A percentile compares a stretch with the other conserved stretches of the same genome.
These are phyloP conservation scores for Uropsilus gracilis DNA, from an alignment of 2,113 vertebrate species.

Conservation along the genomic window DNA sequence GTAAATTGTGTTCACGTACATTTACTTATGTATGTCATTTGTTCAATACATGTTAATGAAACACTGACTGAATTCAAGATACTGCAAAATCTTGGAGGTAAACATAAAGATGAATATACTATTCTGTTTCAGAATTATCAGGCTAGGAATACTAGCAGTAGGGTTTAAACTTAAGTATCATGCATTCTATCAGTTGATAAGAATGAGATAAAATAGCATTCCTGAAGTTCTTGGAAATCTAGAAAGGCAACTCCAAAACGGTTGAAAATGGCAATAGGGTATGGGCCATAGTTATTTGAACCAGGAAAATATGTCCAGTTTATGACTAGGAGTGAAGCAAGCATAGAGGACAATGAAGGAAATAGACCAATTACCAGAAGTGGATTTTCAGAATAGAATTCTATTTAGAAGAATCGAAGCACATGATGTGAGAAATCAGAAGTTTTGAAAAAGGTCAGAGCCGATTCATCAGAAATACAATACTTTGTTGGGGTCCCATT, in stretches of 20 bases:
- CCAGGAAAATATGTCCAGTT: not conserved
- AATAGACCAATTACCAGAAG: slow-evolving; percentile 10
- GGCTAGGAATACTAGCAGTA: not conserved
- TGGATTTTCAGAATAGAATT: slow-evolving; percentile 34
- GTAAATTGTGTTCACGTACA: not conserved
- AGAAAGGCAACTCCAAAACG: not conserved
- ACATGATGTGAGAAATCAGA: not conserved
- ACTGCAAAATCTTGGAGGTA: not conserved
- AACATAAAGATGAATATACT: not conserved
- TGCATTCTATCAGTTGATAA: not conserved
- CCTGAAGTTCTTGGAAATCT: not conserved
- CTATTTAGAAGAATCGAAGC: slow-evolving; percentile 3
- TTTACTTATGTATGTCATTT: slow-evolving; percentile 30
- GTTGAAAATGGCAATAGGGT: not conserved
- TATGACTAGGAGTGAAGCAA: slow-evolving; percentile 6
- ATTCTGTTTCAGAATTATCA: not conserved
- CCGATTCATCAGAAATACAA: not conserved
- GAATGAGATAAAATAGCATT: not conserved
- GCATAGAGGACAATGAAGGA: slow-evolving; percentile 36
- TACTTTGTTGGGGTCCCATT: not conserved
- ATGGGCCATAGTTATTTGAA: slow-evolving; percentile 15
- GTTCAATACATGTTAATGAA: not conserved
- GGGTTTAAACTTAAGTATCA: not conserved
- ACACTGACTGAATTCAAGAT: not conserved
- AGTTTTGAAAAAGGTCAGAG: not conserved